phyloP scores from a whole-genome alignment of 2,797 vertebrate species.

The Sarcoramphus papa region DNA sequence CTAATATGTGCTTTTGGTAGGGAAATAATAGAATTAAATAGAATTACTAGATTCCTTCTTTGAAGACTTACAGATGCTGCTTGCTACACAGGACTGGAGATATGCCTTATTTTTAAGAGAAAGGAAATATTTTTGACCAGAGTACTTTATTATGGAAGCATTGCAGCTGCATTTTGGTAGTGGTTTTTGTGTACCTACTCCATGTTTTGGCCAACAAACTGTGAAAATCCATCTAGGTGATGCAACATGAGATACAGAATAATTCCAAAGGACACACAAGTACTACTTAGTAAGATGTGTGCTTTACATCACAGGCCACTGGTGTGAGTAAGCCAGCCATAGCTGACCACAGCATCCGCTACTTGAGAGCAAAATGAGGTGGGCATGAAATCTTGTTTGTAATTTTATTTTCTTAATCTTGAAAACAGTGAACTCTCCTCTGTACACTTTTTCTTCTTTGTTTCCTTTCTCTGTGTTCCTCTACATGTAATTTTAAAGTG shows the following conservation, averaged over 20 bases:
- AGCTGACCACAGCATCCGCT: not conserved
- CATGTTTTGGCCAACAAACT: not conserved
- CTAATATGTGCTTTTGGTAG: not conserved
- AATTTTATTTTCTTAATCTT: conserved; percentile 14
- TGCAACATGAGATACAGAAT: not conserved
- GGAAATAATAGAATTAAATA: not conserved
- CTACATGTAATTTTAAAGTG: conserved; percentile 65
- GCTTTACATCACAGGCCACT: not conserved
- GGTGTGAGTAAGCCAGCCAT: not conserved
- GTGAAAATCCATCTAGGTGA: not conserved
- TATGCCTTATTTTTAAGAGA: not conserved
- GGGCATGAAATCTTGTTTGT: not conserved
- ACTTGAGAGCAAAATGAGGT: not conserved
- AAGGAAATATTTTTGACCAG: not conserved
- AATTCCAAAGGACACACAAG: not conserved
- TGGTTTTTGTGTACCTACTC: not conserved
- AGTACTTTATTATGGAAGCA: not conserved
- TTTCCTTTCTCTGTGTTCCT: conserved; percentile 46
- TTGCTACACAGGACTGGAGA: not conserved
- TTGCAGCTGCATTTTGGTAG: not conserved
- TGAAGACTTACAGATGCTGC: conserved; percentile 14
- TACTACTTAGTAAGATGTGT: not conserved
- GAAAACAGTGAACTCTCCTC: not conserved
- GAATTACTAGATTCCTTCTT: not conserved
- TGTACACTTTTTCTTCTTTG: conserved; percentile 28